phyloP scores from a whole-genome alignment of 1,140 invertebrate genomes.

The Diorhabda elongata region DNA sequence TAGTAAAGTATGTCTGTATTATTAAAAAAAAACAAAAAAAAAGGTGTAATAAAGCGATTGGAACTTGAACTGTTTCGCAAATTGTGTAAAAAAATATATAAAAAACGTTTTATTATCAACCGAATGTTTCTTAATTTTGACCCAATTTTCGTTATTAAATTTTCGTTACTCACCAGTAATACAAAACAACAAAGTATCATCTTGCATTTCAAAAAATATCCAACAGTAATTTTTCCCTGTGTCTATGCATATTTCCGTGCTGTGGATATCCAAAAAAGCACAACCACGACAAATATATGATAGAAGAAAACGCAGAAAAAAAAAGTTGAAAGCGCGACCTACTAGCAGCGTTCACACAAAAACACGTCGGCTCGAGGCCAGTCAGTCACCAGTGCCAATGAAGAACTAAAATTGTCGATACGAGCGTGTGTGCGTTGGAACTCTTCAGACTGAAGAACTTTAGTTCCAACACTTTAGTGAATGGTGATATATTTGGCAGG shows the following conservation, averaged over 20 bases:
- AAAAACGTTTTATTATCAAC: too few relatives aligned
- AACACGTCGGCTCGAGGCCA: background rate
- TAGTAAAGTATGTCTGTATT: too few relatives aligned
- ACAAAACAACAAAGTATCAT: slow-evolving; percentile 14
- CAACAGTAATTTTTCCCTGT: background rate
- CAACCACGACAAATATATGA: background rate
- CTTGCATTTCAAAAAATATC: background rate
- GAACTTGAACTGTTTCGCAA: too few relatives aligned
- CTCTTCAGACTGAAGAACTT: background rate
- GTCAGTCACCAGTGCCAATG: slow-evolving; percentile 14
- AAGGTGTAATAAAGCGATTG: too few relatives aligned
- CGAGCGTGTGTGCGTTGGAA: background rate
- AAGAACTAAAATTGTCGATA: slow-evolving; percentile 9
- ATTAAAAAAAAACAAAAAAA: too few relatives aligned
- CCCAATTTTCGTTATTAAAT: background rate
- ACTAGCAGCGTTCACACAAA: slow-evolving; percentile 5
- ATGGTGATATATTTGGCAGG: background rate
- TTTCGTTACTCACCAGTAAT: slow-evolving; percentile 5
- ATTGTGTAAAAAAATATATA: too few relatives aligned
- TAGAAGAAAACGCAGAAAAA: background rate
- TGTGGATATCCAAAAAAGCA: background rate
- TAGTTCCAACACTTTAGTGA: background rate
- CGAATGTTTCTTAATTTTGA: background rate
- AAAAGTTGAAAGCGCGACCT: slow-evolving; percentile 6
- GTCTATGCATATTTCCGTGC: background rate